Evolutionary conservation across 2,113 vertebrate species (phyloP), one percentile per base, ranked within the genome.

Genomic region (Spermophilus dauricus): DNA sequence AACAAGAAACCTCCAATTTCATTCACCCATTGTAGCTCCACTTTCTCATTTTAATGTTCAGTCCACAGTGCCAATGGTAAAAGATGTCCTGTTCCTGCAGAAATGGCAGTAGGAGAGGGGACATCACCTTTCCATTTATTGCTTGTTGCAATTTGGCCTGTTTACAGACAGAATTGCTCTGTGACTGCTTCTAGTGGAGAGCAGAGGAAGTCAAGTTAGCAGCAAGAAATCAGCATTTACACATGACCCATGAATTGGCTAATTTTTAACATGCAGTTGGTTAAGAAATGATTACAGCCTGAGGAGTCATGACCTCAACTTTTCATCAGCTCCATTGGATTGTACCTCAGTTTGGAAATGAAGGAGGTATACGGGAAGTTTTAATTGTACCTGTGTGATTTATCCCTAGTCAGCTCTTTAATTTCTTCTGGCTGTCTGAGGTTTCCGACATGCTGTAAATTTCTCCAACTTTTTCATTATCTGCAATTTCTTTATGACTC

Each of bases 381-480:
- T 99, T 99, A 99, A 99, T 99, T 99, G 98, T 99, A 99, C 98
- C 98, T 98, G 97, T 98, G 95, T 99, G 99, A 99, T 99, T 99
- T 99, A 99, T 99, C 97, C 98, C 98, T 98, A 98, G 98, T 99
- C 98, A 99, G 98, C 98, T 99, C 99, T 99, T 99, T 99, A 99
- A 99, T 99, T 99, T 99, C 98, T 98, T 99, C 98, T 99, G 98
- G 98, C 98, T 99, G 99, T 99, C 99, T 99, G 98, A 99, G 99
- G 98, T 99, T 99, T 99, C 98, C 99, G 98, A 99, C 99, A 99
- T 94, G 99, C 99, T 99, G 99, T 99, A 99, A 99, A 99, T 99
- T 99, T 99, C 99, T 98, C 98, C 99, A 99, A 99, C 99, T 99
- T 99, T 99, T 99, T 99, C 99, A 99, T 99, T 99, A 99, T 99